Conservation (phyloP, 64 coral and sea anemone genomes). For the Stylophora pistillata region DNA sequence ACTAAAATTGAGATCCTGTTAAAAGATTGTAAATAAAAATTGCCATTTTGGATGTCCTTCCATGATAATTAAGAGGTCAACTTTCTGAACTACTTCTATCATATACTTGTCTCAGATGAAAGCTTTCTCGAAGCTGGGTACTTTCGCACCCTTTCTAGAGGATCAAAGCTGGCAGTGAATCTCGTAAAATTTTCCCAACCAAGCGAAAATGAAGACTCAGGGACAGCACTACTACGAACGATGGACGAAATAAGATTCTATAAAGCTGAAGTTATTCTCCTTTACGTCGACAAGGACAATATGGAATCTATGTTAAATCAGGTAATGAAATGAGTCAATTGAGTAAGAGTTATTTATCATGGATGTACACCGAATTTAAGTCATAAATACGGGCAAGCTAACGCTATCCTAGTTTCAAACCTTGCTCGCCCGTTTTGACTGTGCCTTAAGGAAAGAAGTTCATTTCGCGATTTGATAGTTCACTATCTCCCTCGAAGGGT, state of each 20-base stretch:
- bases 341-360: too few species aligned
- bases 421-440: too few species aligned
- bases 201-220: background rate
- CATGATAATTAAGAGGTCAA: background rate
- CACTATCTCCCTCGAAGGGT: background rate
- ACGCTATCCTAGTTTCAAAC: too few species aligned
- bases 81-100: background rate
- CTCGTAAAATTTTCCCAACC: background rate
- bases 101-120: background rate
- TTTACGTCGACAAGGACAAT: slow-evolving; percentile 24
- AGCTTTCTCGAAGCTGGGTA: slow-evolving; percentile 21
- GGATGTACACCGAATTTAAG: too few species aligned
- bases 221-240: background rate
- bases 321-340: background rate
- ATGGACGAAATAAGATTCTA: slow-evolving; percentile 3
- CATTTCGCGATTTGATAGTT: too few species aligned
- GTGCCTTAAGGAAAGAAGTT: too few species aligned
- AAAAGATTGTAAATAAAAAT: background rate
- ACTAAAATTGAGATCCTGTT: background rate
- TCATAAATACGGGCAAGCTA: too few species aligned
- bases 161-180: background rate
- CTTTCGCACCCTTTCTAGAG: background rate
- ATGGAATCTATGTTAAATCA: background rate
- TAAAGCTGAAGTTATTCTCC: slow-evolving; percentile 47
- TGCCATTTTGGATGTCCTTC: background rate